phyloP scores from a whole-genome alignment of 2,888 invertebrate genomes.

The Chloroclystis v-ata region DNA sequence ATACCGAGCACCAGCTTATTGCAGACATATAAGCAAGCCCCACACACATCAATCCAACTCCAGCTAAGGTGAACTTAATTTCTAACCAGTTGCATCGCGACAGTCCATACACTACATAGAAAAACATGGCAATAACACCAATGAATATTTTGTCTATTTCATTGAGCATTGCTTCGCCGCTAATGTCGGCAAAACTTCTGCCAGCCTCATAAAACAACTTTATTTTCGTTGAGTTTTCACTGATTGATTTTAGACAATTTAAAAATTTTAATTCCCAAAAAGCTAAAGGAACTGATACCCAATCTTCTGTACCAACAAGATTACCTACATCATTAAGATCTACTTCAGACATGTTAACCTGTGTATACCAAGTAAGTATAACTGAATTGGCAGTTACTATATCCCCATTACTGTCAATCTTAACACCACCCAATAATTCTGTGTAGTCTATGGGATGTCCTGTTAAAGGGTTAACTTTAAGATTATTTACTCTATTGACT shows the following conservation, averaged over 20 bases:
- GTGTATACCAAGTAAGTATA: slow-evolving; percentile 80
- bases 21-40: slow-evolving; percentile 85
- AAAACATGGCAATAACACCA: slow-evolving; percentile 84
- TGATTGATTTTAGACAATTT: slow-evolving; percentile 55
- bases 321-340: slow-evolving; percentile 83
- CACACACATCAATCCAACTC: slow-evolving; percentile 83
- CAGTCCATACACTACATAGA: slow-evolving; percentile 85
- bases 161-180: slow-evolving; percentile 82
- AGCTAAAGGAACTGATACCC: slow-evolving; percentile 80
- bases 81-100: slow-evolving; percentile 87
- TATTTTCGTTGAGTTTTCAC: slow-evolving; percentile 49
- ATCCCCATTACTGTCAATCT: slow-evolving; percentile 76
- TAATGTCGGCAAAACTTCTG: slow-evolving; percentile 87
- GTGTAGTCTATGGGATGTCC: slow-evolving; percentile 82
- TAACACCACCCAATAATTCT: slow-evolving; percentile 80
- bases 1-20: slow-evolving; percentile 83
- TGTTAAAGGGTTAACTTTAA: slow-evolving; percentile 79
- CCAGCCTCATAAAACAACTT: slow-evolving; percentile 79
- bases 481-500: slow-evolving; percentile 77
- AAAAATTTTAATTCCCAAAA: slow-evolving; percentile 81
- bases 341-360: slow-evolving; percentile 82
- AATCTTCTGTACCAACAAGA: slow-evolving; percentile 85
- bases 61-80: slow-evolving; percentile 81
- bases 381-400: slow-evolving; percentile 81
- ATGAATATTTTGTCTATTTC: slow-evolving; percentile 83